phyloP scores from a whole-genome alignment of 2,797 vertebrate species.

The Myotis planiceps region DNA sequence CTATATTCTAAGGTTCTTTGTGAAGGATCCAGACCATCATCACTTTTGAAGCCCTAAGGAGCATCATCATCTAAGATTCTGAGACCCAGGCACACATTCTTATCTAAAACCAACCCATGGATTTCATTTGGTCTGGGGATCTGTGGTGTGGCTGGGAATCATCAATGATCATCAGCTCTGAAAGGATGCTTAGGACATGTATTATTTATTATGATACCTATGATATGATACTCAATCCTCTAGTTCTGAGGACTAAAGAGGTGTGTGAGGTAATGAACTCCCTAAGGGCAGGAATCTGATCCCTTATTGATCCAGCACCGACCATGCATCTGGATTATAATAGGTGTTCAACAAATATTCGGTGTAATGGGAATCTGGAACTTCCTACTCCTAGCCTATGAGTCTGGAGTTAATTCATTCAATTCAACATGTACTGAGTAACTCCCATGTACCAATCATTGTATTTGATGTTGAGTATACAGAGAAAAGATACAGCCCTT shows the following conservation, averaged over 20 bases:
- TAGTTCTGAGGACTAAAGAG: not conserved
- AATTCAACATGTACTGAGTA: not conserved
- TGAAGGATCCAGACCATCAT: not conserved
- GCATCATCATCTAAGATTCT: not conserved
- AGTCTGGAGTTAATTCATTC: not conserved
- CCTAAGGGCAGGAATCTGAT: not conserved
- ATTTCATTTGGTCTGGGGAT: not conserved
- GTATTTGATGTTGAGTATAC: not conserved
- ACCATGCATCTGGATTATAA: not conserved
- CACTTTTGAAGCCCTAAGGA: not conserved
- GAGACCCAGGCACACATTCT: not conserved
- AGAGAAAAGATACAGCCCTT: not conserved
- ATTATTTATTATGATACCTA: not conserved
- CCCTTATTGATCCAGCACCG: not conserved
- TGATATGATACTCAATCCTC: not conserved
- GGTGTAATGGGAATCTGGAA: not conserved
- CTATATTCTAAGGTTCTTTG: not conserved
- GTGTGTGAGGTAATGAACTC: not conserved
- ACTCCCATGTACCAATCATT: not conserved
- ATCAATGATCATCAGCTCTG: not conserved
- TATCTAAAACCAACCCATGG: not conserved
- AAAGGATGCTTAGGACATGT: not conserved
- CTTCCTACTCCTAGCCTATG: not conserved
- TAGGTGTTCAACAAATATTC: not conserved
- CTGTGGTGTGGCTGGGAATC: not conserved